phyloP scores from a whole-genome alignment of 2,797 vertebrate genomes.

The Streptopelia turtur region DNA sequence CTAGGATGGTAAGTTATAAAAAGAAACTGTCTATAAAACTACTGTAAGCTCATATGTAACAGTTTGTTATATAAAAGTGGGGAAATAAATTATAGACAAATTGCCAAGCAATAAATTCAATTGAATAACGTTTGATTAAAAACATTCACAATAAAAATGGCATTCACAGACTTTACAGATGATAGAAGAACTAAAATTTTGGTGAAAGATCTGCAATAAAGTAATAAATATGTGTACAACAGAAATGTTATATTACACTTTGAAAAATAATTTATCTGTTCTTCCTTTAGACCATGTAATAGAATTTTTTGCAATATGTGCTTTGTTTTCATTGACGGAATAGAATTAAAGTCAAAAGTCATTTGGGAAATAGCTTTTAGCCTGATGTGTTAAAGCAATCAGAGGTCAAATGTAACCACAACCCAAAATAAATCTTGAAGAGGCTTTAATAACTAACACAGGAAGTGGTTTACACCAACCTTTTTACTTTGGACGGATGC shows the following conservation, averaged over 20 bases:
- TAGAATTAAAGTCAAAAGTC: neutral
- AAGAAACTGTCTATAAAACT: conserved; percentile 49
- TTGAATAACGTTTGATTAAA: conserved; percentile 10
- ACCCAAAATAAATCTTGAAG: neutral
- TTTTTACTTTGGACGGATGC: neutral
- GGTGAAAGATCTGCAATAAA: conserved; percentile 2
- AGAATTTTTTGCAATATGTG: neutral
- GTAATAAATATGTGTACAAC: conserved; percentile 24
- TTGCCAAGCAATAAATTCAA: conserved; percentile 9
- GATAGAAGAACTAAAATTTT: conserved; percentile 1
- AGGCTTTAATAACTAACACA: neutral
- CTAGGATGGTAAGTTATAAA: conserved; percentile 39
- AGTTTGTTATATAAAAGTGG: conserved; percentile 48
- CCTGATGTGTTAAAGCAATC: neutral
- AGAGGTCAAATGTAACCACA: neutral
- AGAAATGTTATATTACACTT: conserved; percentile 14
- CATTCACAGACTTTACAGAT: neutral
- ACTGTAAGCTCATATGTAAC: conserved; percentile 26
- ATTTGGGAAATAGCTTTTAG: conserved; percentile 10
- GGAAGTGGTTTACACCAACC: neutral
- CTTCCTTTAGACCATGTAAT: neutral
- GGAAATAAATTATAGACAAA: conserved; percentile 43
- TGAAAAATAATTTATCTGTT: conserved; percentile 20
- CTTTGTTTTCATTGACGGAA: neutral
- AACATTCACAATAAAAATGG: conserved; percentile 16